Percentiles rank a stretch among this genome's conserved stretches.
These are phyloP conservation scores for Phrynocephalus versicolor DNA, from an alignment of 2,113 vertebrate genomes.

Conservation along the genomic window DNA sequence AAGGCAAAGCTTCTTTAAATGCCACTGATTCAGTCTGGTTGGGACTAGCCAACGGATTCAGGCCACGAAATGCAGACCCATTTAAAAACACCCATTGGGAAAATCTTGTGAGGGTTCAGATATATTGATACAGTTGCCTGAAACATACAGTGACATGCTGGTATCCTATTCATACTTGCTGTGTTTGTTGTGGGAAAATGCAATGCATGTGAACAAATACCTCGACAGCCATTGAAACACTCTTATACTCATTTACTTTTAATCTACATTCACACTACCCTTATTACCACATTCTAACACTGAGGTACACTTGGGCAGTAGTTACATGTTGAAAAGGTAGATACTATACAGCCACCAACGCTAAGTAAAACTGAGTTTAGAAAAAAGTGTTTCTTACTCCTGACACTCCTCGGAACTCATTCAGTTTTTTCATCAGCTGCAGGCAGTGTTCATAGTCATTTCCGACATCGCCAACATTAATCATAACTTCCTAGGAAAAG, in stretches of 20 bases:
- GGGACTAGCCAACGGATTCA: no score
- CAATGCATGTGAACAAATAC: background rate
- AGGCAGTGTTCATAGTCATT: conserved; percentile 87
- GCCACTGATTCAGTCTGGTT: no score
- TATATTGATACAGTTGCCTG: background rate
- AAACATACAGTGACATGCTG: background rate
- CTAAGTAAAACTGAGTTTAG: background rate
- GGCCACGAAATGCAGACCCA: background rate
- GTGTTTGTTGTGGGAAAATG: background rate
- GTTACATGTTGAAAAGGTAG: conserved; percentile 9
- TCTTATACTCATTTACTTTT: no score
- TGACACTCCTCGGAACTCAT: conserved; percentile 76
- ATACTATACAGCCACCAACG: background rate
- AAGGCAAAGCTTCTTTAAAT: no score
- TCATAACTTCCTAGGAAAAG: conserved; percentile 83
- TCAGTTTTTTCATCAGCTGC: conserved; percentile 82
- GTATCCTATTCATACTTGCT: background rate
- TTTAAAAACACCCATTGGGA: background rate
- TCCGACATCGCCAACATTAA: conserved; percentile 84
- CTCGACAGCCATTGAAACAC: background rate
- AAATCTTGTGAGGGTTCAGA: background rate
- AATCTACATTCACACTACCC: no score
- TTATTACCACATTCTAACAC: background rate
- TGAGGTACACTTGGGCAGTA: background rate
- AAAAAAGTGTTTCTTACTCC: conserved; percentile 75